A percentile compares a stretch with the other conserved stretches of the same genome.
Conservation (phyloP, 2,113 vertebrate genomes). For the Siniperca knerii region DNA sequence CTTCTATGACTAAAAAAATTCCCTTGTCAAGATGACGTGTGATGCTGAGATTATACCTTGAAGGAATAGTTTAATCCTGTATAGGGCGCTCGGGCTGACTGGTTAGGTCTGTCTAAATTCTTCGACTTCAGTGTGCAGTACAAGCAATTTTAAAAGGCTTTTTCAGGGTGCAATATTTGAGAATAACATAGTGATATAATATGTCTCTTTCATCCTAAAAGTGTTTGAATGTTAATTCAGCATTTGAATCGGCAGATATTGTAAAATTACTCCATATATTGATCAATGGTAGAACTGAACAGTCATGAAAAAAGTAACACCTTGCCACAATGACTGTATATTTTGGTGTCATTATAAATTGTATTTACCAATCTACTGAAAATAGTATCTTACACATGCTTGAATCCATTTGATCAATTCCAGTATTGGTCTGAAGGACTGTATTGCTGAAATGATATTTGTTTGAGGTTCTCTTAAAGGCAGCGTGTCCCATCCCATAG, state of each 20-base stretch:
- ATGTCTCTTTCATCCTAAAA: neutral
- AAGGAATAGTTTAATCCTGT: slow-evolving; percentile 60
- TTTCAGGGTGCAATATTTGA: neutral
- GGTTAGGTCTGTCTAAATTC: neutral
- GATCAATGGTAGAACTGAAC: neutral
- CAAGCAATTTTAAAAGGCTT: neutral
- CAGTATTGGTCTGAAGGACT: neutral
- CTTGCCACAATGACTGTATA: too few species aligned
- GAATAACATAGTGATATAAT: neutral
- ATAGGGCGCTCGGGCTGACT: neutral
- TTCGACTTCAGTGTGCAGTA: neutral
- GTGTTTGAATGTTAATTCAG: neutral
- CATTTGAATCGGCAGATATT: neutral
- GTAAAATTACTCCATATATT: neutral
- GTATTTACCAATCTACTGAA: neutral
- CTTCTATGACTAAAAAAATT: slow-evolving; percentile 46
- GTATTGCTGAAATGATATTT: too few species aligned
- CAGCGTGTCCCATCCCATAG: neutral
- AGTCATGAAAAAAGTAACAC: neutral
- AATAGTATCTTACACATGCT: neutral
- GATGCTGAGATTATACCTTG: slow-evolving; percentile 61
- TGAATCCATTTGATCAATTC: neutral
- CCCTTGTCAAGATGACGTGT: slow-evolving; percentile 55
- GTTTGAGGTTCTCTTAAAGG: too few species aligned
- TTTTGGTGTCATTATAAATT: neutral